Evolutionary conservation across 2,888 invertebrate species (phyloP).

Genomic region (Ochlodes sylvanus): DNA sequence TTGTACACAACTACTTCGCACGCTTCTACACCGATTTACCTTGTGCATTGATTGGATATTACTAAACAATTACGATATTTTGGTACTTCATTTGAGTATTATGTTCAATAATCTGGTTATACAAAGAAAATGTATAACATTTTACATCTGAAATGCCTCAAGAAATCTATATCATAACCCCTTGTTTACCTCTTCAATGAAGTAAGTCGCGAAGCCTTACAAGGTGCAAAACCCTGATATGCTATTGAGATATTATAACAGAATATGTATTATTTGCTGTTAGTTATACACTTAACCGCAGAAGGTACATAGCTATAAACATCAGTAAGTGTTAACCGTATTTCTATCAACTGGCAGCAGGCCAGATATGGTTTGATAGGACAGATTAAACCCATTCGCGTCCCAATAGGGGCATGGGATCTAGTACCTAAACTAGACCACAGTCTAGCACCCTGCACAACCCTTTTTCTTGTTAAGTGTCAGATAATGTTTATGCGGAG

Average conservation of each 20-base stretch:
- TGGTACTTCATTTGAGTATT: no score
- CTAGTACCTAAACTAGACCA: no score
- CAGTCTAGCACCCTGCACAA: no score
- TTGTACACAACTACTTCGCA: slow-evolving; percentile 28
- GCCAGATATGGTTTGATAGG: slow-evolving; percentile 10
- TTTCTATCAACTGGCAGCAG: slow-evolving; percentile 8
- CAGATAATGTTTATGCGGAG: no score
- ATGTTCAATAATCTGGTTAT: no score
- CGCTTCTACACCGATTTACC: slow-evolving; percentile 26
- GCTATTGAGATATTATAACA: background rate
- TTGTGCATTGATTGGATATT: slow-evolving; percentile 18
- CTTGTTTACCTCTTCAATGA: background rate
- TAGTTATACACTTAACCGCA: background rate
- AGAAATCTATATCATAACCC: background rate
- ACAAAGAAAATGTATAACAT: no score
- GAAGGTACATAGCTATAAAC: background rate
- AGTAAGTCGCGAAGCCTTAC: slow-evolving; percentile 11
- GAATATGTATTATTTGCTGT: background rate
- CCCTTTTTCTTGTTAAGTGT: no score
- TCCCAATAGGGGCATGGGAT: no score
- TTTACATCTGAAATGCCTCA: no score
- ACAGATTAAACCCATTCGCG: background rate
- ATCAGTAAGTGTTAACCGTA: background rate
- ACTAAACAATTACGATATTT: background rate
- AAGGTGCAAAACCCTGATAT: background rate